Evolutionary conservation across 2,113 vertebrate genomes (phyloP).

Genomic region (Petrocephalus zakoni): DNA sequence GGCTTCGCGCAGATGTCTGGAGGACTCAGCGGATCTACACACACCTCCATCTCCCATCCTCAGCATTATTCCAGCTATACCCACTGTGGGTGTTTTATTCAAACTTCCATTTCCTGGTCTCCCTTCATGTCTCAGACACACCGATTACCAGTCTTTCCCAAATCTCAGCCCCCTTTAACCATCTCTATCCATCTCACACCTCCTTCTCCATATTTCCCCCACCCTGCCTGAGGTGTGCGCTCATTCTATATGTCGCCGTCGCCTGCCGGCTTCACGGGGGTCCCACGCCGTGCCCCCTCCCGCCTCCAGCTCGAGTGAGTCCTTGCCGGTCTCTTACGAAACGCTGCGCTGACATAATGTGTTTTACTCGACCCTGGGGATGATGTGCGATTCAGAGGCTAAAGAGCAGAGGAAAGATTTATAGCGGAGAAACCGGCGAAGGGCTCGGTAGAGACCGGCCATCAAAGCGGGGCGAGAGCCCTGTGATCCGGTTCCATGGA

Average conservation of each 20-base stretch:
- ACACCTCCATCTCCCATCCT: neutral
- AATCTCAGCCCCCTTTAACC: neutral
- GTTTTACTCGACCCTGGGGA: slow-evolving; percentile 55
- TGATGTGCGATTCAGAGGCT: slow-evolving; percentile 33
- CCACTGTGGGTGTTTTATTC: neutral
- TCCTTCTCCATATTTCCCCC: slow-evolving; percentile 18
- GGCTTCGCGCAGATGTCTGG: neutral
- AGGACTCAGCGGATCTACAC: neutral
- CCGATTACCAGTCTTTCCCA: neutral
- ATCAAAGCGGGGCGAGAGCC: neutral
- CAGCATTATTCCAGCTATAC: neutral
- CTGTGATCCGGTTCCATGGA: neutral
- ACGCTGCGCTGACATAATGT: slow-evolving; percentile 32
- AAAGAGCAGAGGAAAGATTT: slow-evolving; percentile 49
- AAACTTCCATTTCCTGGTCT: neutral
- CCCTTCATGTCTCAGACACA: neutral
- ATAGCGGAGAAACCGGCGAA: slow-evolving; percentile 58
- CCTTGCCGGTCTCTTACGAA: slow-evolving; percentile 45
- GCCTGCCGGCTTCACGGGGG: neutral
- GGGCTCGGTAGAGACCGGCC: slow-evolving; percentile 4
- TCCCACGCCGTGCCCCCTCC: slow-evolving; percentile 28
- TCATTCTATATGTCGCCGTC: too few species aligned
- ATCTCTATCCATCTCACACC: slow-evolving; percentile 31
- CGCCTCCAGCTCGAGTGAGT: slow-evolving; percentile 50
- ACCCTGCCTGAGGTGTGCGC: neutral